Conservation (phyloP, 2,797 vertebrate species). For the Hypotaenidia philippensis region DNA sequence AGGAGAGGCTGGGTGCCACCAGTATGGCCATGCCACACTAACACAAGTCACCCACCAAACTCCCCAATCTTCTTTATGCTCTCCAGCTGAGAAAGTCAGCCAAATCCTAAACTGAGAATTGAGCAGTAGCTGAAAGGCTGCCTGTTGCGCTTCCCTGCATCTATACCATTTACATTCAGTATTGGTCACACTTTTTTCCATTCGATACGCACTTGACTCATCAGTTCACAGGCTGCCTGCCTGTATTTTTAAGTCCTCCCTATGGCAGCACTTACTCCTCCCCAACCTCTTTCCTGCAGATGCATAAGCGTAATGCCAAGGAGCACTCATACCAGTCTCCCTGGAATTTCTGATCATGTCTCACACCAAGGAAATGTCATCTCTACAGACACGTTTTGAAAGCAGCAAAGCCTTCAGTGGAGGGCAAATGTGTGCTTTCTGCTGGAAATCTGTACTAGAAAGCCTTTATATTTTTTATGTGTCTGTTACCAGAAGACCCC, state of each 20-base stretch:
- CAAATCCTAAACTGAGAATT: neutral
- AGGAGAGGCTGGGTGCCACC: rapidly evolving
- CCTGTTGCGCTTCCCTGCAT: neutral
- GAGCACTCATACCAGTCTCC: neutral
- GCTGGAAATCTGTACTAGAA: neutral
- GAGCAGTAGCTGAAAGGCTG: neutral
- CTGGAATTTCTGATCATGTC: neutral
- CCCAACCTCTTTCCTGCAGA: neutral
- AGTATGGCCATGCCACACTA: rapidly evolving
- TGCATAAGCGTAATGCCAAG: neutral
- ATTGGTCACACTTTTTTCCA: neutral
- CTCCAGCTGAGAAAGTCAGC: neutral
- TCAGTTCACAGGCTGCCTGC: neutral
- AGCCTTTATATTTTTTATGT: neutral
- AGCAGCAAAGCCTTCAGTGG: neutral
- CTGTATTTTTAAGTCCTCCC: neutral
- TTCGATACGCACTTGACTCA: neutral
- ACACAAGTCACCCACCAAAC: rapidly evolving
- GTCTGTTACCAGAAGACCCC: neutral
- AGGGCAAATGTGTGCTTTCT: neutral
- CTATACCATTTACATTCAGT: neutral
- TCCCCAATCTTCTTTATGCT: neutral
- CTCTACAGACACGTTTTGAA: neutral
- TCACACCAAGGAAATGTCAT: neutral
- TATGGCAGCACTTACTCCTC: neutral